Evolutionary conservation across 2,113 vertebrate species (phyloP).

Genomic region (Anser brachyrhynchus): DNA sequence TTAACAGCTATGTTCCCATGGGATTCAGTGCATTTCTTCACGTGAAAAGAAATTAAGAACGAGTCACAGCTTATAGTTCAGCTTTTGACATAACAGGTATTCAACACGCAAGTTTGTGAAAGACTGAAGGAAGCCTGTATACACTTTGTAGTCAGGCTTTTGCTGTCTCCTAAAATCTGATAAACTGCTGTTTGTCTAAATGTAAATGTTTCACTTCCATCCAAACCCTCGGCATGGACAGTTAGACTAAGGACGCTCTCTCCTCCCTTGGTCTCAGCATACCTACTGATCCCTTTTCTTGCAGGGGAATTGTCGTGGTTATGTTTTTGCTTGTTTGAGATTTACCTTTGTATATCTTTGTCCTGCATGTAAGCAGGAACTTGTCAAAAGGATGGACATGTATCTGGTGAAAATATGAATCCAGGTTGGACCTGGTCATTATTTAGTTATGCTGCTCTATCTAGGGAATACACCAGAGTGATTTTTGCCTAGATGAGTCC

Average conservation of each 20-base stretch:
- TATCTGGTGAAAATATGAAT: no score
- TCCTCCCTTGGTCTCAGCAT: neutral
- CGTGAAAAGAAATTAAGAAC: neutral
- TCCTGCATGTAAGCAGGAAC: neutral
- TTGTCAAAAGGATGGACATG: neutral
- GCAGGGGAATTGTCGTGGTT: neutral
- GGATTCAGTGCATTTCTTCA: neutral
- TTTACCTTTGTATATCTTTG: neutral
- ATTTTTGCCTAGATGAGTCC: neutral
- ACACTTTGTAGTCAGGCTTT: neutral
- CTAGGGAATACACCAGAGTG: neutral
- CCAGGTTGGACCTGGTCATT: neutral
- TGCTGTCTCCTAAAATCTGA: neutral
- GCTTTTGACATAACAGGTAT: neutral
- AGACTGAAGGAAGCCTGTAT: neutral
- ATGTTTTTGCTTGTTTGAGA: neutral
- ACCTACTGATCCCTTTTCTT: neutral
- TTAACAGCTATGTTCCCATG: neutral
- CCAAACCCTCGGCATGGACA: rapidly evolving
- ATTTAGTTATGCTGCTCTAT: neutral
- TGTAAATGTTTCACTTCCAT: neutral
- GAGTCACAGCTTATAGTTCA: neutral
- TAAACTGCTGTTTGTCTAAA: neutral
- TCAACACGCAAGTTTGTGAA: neutral
- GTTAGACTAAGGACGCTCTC: neutral